Base-by-base conservation (phyloP, 2,797 vertebrate genomes). In the Acipenser transmontanus region DNA sequence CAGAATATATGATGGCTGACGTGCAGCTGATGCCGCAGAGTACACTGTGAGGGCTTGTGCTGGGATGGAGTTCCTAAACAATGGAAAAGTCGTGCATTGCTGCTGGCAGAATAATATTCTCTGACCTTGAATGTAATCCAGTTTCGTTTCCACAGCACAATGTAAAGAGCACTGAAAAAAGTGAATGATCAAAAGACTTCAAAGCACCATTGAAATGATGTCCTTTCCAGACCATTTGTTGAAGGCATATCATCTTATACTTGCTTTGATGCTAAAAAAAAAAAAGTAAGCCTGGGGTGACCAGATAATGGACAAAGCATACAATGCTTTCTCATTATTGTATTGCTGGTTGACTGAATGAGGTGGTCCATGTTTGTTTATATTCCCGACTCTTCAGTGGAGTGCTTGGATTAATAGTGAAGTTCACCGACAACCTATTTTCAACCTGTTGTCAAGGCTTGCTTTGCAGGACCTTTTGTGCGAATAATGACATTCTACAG, bases 131-230 rank as follows among this genome's bases (percentile, higher is more conserved):
- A 6, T 50, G 14, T 13, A 48, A 52, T 66, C 34, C 47, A 10
- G 1, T 47, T 54, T 63, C 60, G 57, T 62, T 52, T 62, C 64
- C 64, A 47, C 61, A 13, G 47, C 60, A 62, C 64, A 61, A 6
- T 10, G 10, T 20, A 62, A 49, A 60, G 52, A 47, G 68, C 69
- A 73, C 62, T 49, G 59, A 47, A 20, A 2, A 56, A 57, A 57
- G 34, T 34, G 34, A 34, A 9, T 8, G 52, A 54, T 54, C 52
- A 54, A 54, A 54, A n/a, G 52, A n/a, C 52, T 9, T 54, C 52
- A 54, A 54, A 54, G 52, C 52, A 7, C 52, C 52, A n/a, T 7
- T 9, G 9, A 54, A 54, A 54, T 54, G 2, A n/a, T 9, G 52
- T 34, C 52, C 52, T n/a, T 9, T n/a, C 8, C n/a, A n/a, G 52